phyloP scores from a whole-genome alignment of 2,113 vertebrate genomes.

The Xenus cinereus region DNA sequence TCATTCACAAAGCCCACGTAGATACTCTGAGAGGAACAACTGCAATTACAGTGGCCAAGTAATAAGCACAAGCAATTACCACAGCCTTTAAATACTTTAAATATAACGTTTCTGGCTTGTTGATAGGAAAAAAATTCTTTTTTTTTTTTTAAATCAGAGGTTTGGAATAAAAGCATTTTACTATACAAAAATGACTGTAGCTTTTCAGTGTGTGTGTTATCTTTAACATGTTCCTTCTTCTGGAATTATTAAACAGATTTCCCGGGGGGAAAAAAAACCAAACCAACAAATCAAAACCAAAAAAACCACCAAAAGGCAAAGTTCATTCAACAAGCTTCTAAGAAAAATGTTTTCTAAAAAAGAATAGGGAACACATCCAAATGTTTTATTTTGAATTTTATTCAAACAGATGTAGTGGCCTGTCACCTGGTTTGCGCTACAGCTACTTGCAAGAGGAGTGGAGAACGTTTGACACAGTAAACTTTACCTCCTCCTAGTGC shows the following conservation, averaged over 20 bases:
- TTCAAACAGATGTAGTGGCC: neutral
- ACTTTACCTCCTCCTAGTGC: neutral
- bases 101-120: neutral
- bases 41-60: neutral
- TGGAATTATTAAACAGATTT: neutral
- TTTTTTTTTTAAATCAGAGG: neutral
- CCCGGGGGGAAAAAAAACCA: neutral
- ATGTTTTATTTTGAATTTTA: neutral
- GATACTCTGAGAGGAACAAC: neutral
- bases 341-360: neutral
- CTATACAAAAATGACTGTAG: neutral
- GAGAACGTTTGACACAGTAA: neutral
- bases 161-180: neutral
- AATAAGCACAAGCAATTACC: neutral
- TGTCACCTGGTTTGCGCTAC: neutral
- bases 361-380: neutral
- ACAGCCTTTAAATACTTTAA: neutral
- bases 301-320: neutral
- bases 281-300: neutral
- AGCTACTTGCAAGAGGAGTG: neutral
- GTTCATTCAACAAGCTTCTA: neutral
- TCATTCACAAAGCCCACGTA: neutral
- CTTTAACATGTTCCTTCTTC: neutral
- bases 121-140: neutral
- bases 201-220: neutral